These are phyloP conservation scores for Grantiella picta DNA, from an alignment of 2,113 vertebrate species.

Conservation along the genomic window DNA sequence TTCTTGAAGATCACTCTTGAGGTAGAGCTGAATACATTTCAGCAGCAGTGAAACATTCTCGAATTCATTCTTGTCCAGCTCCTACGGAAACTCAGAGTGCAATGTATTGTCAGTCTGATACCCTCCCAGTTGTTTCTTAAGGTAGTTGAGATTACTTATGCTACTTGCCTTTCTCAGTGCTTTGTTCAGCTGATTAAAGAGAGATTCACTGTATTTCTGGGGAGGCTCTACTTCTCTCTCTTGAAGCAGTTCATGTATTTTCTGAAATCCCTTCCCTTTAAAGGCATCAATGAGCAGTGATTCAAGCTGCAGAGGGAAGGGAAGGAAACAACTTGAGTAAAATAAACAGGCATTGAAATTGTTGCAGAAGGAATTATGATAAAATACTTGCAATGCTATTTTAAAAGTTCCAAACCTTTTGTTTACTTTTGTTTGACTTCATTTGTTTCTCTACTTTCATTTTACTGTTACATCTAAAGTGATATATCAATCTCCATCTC, in stretches of 20 bases:
- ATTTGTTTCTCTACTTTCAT: neutral
- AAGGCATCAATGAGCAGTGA: constrained; percentile 55
- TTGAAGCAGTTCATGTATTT: constrained; percentile 56
- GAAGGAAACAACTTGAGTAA: neutral
- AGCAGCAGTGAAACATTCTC: constrained; percentile 70
- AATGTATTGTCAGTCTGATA: neutral
- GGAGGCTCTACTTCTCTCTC: neutral
- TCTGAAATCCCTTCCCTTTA: constrained; percentile 67
- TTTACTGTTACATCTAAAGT: neutral
- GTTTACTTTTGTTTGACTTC: neutral
- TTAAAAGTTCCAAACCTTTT: neutral
- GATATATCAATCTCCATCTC: neutral
- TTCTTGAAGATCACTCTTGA: constrained; percentile 50
- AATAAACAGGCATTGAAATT: fast-evolving
- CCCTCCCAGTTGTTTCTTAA: fast-evolving
- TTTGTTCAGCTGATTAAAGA: constrained; percentile 63
- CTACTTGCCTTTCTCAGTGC: constrained; percentile 62
- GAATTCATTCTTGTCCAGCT: constrained; percentile 78
- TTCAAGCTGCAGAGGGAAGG: constrained; percentile 53
- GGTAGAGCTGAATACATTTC: constrained; percentile 75
- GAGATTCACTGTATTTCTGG: constrained; percentile 58
- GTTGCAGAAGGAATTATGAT: fast-evolving
- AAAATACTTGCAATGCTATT: neutral
- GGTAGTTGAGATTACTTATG: neutral
- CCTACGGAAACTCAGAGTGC: constrained; percentile 57